Base-by-base conservation (phyloP, 2,113 vertebrate genomes). In the Platichthys stellatus region DNA sequence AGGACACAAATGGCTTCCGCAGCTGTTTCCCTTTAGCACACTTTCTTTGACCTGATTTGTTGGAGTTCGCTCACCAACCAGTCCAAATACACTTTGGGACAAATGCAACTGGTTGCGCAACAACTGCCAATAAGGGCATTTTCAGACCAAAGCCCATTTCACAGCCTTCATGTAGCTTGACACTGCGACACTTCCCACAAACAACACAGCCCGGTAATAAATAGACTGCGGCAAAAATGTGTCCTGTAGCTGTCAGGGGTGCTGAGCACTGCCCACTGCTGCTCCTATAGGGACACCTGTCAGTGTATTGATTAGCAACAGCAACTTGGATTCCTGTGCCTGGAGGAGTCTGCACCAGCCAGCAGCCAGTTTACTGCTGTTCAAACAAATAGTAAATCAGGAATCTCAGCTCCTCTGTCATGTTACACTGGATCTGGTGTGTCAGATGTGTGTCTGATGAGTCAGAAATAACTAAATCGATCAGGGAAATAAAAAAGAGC, bases 301-400 rank as follows among this genome's bases (percentile, higher is more conserved):
- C 69, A 70, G 43, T 28, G 68, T 81, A 91, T 91, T 89, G 82
- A 91, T 90, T 74, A 86, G 67, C 56, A 72, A 61, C 58, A 69
- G 68, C 71, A 83, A 63, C 84, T 83, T 72, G 62, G 72, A 84
- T 79, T 82, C 83, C 73, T 83, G 49, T 61, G 56, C 43, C 53
- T 17, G 43, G 83, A 61, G 45, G 60, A 70, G 61, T 43, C 47
- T 21, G 58, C 24, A 24, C 49, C 35, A 26, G 71, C 77, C 71
- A 57, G 24, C 53, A 0, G 51, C 47, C 26, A 23, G 60, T 91
- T 90, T 81, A 84, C 69, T 86, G 86, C 84, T 77, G 63, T 86
- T 85, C 47, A 85, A 89, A 88, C 85, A 90, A 83, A 75, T 11
- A 66, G 54, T 88, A 90, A 90, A 88, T 90, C 86, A 89, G 21